Base-by-base conservation (phyloP, 2,113 vertebrate species). In the Gadus macrocephalus region DNA sequence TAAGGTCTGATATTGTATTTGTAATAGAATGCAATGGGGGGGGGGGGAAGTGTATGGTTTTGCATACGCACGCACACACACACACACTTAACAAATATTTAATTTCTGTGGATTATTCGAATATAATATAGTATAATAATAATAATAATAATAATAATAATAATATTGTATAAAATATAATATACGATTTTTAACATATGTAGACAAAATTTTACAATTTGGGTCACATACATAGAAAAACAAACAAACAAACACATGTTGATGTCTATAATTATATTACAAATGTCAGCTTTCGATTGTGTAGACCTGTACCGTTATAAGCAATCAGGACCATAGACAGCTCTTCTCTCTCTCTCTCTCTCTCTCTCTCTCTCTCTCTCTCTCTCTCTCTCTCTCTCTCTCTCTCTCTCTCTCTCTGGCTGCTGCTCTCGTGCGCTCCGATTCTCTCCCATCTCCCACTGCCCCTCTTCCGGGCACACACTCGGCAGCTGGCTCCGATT, bases 401-500 rank as follows among this genome's bases (percentile, higher is more conserved):
- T 22, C 59, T 35, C 68, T 55, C 70, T 62, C 62, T 53, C 70
- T 68, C 19, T 55, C 68, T 53, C 38, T 49, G 58, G 35, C 68
- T 62, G 56, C 61, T 35, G 58, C 67, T 49, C 59, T 62, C 31
- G 11, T 20, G 42, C 59, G 62, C 68, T 53, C 68, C 31, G 16
- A 8, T 53, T 59, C 49, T 15, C 49, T 7, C 25, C 65, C 17
- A 31, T 68, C 27, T 42, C 20, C 42, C 17, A 19, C 17, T 62
- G 70, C 53, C 74, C 82, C 83, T 88, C 87, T 87, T 83, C 82
- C 83, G 86, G 86, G 72, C 87, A 79, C 88, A 81, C 83, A 80
- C 81, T 86, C 80, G 80, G 88, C 87, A 90, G 87, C 89, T 91
- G 92, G 93, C 92, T 90, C 80, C 70, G 83, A 86, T 88, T 89